These are phyloP conservation scores for Drosophila orena DNA, from an alignment of 1,140 invertebrate species.

Conservation along the genomic window DNA sequence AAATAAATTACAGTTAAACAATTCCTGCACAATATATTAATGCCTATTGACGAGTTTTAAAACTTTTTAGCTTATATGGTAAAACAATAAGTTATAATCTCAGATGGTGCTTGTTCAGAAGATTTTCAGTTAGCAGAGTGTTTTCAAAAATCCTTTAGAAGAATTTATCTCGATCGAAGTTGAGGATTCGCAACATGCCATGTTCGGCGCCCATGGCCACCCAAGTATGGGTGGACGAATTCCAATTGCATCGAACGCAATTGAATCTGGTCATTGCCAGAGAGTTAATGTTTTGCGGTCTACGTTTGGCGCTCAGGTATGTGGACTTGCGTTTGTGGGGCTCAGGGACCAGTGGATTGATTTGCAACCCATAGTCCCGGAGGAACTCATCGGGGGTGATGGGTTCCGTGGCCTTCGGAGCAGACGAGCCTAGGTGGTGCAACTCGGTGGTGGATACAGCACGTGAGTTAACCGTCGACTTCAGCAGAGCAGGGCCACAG, in stretches of 20 bases:
- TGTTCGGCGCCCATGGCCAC: constrained; percentile 73
- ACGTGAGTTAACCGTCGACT: constrained; percentile 9
- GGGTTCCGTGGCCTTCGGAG: background rate
- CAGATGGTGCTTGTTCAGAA: constrained; percentile 28
- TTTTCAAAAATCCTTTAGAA: constrained; percentile 20
- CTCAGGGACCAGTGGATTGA: constrained; percentile 33
- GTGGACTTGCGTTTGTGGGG: background rate
- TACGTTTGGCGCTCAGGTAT: constrained; percentile 40
- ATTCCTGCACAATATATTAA: constrained; percentile 13
- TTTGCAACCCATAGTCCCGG: constrained; percentile 59
- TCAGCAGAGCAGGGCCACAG: constrained; percentile 18
- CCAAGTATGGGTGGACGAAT: constrained; percentile 39
- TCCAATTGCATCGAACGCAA: constrained; percentile 63
- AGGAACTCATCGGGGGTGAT: constrained; percentile 40
- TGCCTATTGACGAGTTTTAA: background rate
- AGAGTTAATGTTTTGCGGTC: constrained; percentile 25
- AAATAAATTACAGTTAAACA: constrained; percentile 16
- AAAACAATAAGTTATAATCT: constrained; percentile 33
- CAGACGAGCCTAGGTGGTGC: constrained; percentile 15
- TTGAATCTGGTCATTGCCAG: constrained; percentile 49
- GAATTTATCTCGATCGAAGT: constrained; percentile 44
- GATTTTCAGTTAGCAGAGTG: background rate
- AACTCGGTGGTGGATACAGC: constrained; percentile 34
- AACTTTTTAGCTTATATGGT: constrained; percentile 4
- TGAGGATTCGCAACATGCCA: constrained; percentile 67